phyloP scores from a whole-genome alignment of 2,888 invertebrate species.

The Hemistola chrysoprasaria region DNA sequence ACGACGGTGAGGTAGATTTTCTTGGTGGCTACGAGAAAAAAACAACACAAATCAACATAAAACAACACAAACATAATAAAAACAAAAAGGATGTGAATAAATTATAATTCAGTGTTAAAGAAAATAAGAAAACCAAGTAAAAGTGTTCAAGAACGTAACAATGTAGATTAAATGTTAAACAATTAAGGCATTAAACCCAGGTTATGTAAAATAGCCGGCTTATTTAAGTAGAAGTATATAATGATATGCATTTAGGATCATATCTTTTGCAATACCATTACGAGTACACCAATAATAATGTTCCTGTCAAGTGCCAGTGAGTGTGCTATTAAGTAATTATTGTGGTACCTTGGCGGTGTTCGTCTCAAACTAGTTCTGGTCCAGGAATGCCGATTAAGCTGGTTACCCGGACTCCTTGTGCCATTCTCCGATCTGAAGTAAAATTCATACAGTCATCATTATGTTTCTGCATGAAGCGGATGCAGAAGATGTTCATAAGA shows the following conservation, averaged over 20 bases:
- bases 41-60: constrained; percentile 53
- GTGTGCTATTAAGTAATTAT: too few species aligned
- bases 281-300: too few species aligned
- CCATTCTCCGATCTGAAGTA: constrained; percentile 76
- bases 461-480: neutral
- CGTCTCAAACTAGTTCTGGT: constrained; percentile 91
- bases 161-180: constrained; percentile 1
- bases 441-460: neutral
- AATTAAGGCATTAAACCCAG: too few species aligned
- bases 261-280: too few species aligned
- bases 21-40: constrained; percentile 74
- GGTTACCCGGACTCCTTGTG: constrained; percentile 83
- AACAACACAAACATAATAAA: constrained; percentile 31
- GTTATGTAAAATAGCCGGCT: too few species aligned
- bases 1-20: constrained; percentile 77
- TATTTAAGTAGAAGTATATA: too few species aligned
- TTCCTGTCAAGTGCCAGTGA: too few species aligned
- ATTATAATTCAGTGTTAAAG: constrained; percentile 20
- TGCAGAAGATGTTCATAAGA: too few species aligned
- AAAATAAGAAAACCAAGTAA: constrained; percentile 3
- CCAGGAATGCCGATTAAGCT: constrained; percentile 91
- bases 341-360: constrained; percentile 92
- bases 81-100: constrained; percentile 24
- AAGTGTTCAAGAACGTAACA: too few species aligned
- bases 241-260: too few species aligned